Evolutionary conservation across 2,797 vertebrate species (phyloP), one percentile per base, ranked within the genome.

Genomic region (Fratercula arctica): DNA sequence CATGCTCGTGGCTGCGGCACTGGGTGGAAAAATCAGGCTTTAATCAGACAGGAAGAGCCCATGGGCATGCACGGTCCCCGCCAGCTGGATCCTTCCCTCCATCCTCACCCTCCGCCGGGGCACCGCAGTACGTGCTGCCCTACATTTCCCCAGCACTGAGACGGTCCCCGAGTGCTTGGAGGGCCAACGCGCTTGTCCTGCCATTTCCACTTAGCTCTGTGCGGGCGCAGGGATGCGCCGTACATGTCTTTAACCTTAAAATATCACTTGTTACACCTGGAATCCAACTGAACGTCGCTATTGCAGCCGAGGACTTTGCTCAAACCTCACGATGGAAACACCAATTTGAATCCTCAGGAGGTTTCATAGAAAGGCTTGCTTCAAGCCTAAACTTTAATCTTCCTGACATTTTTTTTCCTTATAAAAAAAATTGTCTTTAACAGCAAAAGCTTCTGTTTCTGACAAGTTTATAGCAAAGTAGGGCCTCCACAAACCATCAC

Each of bases 91-190:
- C 69, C 69, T 35, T 53, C 50, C 18, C 45, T 66, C 37, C 76
- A 23, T 45, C 76, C 39, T 63, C 63, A 23, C 8, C 37, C 56
- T 81, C 54, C 53, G 9, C 28, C 19, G 1, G 43, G 67, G 11
- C 88, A 33, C 31, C 57, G 6, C 37, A 10, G 83, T 6, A 5
- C 0, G 6, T 10, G 37, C 64, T 84, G 76, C 73, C 84, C 84
- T 46, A 1, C 8, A 41, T 85, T 72, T 24, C 51, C 74, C 5
- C 5, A 43, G 69, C 61, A 18, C 24, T 3, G 57, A 3, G 54
- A 16, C 11, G 2, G 0, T 23, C 50, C 33, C 7, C 0, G 0
- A 0, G 6, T 9, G 39, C 64, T 46, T 3, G 45, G 46, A 60
- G 72, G 23, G 26, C 51, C 2, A 1, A 53, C 0, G 3, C 16